Evolutionary conservation across 2,113 vertebrate genomes (phyloP).

Genomic region (Anolis sagrei): DNA sequence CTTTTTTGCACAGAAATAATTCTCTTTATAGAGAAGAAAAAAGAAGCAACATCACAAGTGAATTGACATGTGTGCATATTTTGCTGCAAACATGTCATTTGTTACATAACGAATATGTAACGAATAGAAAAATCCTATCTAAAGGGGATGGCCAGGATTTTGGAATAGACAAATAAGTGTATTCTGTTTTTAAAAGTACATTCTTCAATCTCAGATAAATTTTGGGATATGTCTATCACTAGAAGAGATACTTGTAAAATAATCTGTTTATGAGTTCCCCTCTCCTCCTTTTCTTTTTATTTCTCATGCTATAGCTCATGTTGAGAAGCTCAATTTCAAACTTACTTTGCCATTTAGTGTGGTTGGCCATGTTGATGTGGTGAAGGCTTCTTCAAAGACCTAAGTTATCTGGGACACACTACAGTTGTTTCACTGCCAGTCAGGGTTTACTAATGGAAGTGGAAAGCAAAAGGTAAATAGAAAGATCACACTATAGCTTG

Average conservation of each 20-base stretch:
- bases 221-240: neutral
- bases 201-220: no score
- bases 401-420: neutral
- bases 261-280: neutral
- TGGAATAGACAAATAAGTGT: neutral
- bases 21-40: neutral
- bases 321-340: no score
- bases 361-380: no score
- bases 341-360: no score
- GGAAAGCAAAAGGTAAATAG: no score
- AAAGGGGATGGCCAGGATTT: neutral
- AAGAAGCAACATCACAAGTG: neutral
- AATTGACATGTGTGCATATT: neutral
- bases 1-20: neutral
- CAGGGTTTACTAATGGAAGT: neutral
- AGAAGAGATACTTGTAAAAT: neutral
- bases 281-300: no score
- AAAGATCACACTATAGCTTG: no score
- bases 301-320: no score
- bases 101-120: neutral
- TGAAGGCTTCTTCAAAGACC: neutral
- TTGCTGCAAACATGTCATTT: neutral
- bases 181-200: no score
- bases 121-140: neutral
- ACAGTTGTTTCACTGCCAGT: neutral